Evolutionary conservation across 92 coral and sea anemone species (phyloP), one percentile per base, ranked within the genome.

Genomic region (Phenganax stokvisi): DNA sequence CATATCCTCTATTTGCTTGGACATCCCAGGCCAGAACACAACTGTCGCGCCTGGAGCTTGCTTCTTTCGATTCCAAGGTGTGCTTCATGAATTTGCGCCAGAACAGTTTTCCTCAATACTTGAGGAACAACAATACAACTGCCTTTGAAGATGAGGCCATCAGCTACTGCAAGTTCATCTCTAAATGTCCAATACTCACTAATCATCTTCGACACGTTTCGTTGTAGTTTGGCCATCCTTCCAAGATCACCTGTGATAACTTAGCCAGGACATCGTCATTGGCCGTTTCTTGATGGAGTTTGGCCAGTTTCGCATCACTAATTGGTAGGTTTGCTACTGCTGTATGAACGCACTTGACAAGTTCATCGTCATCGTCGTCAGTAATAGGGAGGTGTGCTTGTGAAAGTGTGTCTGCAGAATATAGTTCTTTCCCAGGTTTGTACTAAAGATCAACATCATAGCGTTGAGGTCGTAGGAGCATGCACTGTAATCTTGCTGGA

Each of bases 21-120:
- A 5, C 83, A 84, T 84, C n/a, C 81, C 31, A 7, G 86, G 77
- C 86, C 82, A 84, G 72, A 75, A 68, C 28, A 67, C 54, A 25
- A 76, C 16, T 84, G 82, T 37, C 64, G 54, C 2, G 71, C 85
- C 72, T 60, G 65, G 8, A 56, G 71, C 44, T 37, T 82, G 69
- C 85, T 71, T 68, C 57, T 71, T 51, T 72, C 62, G 10, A 82
- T 72, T 30, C 85, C 80, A 17, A 72, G 51, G 15, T 83, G 86
- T 7, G 81, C 86, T 54, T 73, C 61, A 81, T 74, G 81, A 52
- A 83, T 62, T 25, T 83, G 69, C 51, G 27, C 10, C 10, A 83
- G 67, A 20, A 75, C 57, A 44, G 12, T 44, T 67, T 67, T 69
- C 29, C 84, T 12, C 75, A 80, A 17, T 5, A 37, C 57, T 62